Evolutionary conservation across 2,888 invertebrate genomes (phyloP), one percentile per base, ranked within the genome.

Genomic region (Bruchidius siliquastri): DNA sequence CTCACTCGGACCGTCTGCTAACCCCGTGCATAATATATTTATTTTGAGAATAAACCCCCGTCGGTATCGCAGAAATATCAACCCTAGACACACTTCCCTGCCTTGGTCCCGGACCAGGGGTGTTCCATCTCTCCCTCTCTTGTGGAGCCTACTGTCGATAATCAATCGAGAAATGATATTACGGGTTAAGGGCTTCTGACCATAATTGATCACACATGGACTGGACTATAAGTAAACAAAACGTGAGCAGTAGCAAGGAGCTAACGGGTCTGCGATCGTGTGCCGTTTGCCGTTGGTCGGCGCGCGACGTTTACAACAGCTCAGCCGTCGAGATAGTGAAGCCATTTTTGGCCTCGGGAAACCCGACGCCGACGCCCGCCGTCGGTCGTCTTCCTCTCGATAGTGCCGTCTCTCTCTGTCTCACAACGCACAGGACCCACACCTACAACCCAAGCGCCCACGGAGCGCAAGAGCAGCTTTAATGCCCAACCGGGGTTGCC

Each of bases 341-440:
- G 89, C 91, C 91, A 91, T 91, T 91, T 91, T 91, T 91, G 91
- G 91, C 89, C 89, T 89, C 88, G 88, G 88, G 91, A 91, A 91
- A 91, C 90, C 81, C 82, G 84, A 83, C 84, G 83, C 83, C 81
- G 32, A 32, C 22, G 71, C 22, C 76, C 21, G 70, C 76, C 76
- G 73, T 79, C 73, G 78, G 79, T 79, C 82, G 49, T 49, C 49
- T 49, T 13, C 13, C 49, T 49, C 49, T 13, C 49, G 49, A 8
- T 49, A 71, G 22, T 71, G 71, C 70, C 73, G 75, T 77, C 72
- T 72, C 22, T 70, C 21, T 70, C 70, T 70, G 13, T 70, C 70
- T 20, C 68, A 18, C 68, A 4, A 26, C 8, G 26, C 26, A 26
- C 8, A 26, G 26, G 49, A 1, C 49, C 49, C 18, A 49, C 49